These are phyloP conservation scores for Ochotona princeps DNA, from an alignment of 2,113 vertebrate species.

Conservation along the genomic window DNA sequence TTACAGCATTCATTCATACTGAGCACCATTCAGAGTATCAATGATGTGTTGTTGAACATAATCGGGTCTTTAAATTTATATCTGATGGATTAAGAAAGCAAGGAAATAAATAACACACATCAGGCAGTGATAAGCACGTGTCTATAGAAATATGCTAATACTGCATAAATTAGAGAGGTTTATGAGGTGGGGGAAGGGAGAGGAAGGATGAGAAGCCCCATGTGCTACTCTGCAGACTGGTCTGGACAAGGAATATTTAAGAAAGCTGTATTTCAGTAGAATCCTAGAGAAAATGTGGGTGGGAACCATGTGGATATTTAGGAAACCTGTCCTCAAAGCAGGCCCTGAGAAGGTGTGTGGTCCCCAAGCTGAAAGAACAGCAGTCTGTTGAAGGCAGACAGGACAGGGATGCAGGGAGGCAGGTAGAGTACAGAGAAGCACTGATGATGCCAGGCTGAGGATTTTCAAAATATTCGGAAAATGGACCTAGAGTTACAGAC, in stretches of 20 bases:
- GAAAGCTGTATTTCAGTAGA: not conserved
- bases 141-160: conserved; percentile 2
- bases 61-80: not conserved
- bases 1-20: not conserved
- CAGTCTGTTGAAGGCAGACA: not conserved
- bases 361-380: not conserved
- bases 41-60: not conserved
- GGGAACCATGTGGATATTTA: not conserved
- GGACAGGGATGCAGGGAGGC: too few relatives aligned
- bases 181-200: not conserved
- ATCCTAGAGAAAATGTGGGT: not conserved
- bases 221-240: not conserved
- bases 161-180: not conserved
- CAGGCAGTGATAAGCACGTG: not conserved
- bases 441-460: too few relatives aligned
- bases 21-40: not conserved
- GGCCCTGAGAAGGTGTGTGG: not conserved
- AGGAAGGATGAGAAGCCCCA: not conserved
- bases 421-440: not conserved
- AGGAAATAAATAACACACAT: not conserved
- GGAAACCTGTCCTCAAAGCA: not conserved
- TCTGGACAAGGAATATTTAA: not conserved
- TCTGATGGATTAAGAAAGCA: not conserved
- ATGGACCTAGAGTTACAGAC: not conserved
- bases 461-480: not conserved